phyloP scores from a whole-genome alignment of 2,113 vertebrate species.

The Sakesphorus luctuosus region DNA sequence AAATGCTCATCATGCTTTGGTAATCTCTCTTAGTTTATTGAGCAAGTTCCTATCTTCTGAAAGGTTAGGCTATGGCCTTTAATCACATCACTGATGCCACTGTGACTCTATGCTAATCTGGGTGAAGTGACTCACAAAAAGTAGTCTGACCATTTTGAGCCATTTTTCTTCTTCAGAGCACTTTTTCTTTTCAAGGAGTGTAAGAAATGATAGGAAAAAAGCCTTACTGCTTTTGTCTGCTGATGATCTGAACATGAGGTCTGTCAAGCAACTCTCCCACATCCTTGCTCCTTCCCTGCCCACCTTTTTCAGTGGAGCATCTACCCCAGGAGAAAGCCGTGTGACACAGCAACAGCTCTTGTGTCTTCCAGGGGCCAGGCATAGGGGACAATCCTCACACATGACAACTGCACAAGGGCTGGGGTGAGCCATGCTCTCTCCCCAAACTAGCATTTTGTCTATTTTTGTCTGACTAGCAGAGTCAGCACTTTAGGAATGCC shows the following conservation, averaged over 20 bases:
- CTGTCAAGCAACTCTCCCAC: neutral
- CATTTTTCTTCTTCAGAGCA: neutral
- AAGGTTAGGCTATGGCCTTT: neutral
- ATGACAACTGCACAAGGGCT: neutral
- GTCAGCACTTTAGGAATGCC: conserved; percentile 49
- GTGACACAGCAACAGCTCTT: rapidly evolving
- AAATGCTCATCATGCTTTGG: neutral
- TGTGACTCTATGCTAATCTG: neutral
- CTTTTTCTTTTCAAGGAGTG: neutral
- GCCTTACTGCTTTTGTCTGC: neutral
- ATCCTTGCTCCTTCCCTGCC: neutral
- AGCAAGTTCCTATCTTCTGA: neutral
- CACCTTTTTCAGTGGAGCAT: neutral
- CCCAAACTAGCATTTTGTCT: conserved; percentile 37
- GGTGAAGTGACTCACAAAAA: neutral
- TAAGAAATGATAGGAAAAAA: neutral
- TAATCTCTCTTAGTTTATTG: neutral
- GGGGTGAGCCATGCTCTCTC: neutral
- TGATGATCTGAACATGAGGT: neutral
- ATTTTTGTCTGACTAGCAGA: conserved; percentile 25
- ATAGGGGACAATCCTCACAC: neutral
- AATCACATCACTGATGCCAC: neutral
- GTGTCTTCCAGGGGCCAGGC: rapidly evolving
- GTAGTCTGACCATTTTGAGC: neutral
- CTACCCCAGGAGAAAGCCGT: neutral